Base-by-base conservation (phyloP, 2,888 invertebrate genomes). In the Pyrrhosoma nymphula region DNA sequence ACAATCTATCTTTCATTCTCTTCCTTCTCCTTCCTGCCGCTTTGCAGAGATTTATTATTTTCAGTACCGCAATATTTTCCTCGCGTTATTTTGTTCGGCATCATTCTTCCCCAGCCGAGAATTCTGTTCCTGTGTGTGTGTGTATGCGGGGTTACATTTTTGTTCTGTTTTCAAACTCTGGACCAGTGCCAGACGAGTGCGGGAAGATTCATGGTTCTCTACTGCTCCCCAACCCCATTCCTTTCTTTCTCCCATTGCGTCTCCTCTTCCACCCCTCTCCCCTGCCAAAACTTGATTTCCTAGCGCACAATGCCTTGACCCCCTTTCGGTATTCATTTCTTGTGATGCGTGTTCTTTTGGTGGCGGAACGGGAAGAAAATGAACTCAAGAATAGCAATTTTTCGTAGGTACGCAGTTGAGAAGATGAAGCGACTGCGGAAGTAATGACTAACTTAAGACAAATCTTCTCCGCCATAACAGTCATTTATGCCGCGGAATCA, bases 131-230 rank as follows among this genome's bases (percentile, higher is more conserved):
- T 18, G 6, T 30, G 82, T 14, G 82, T 16, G 26, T 1, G 60
- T 4, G 47, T 47, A 47, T 47, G 47, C 47, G 69, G 69, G 35
- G 35, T 82, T 30, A 3, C 82, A 35, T 82, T 82, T 35, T 82
- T 82, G 82, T 26, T 82, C 82, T 82, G 35, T 82, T 82, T 82
- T 82, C 82, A 82, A 82, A 35, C 30, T 69, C n/a, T 82, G 82
- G 82, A 82, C 26, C 35, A 1, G 10, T 35, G 82, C 82, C 82
- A 82, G 82, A 82, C 12, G 35, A 69, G 69, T n/a, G 10, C n/a
- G n/a, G 69, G 69, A 35, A 82, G 82, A 82, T 82, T 30, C 82
- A 82, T 69, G 82, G 69, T n/a, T n/a, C n/a, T n/a, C 69, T 60
- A 10, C 60, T 20, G 16, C 20, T 47, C 47, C 60, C 60, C 60